These are phyloP conservation scores for Acronicta aceris DNA, from an alignment of 2,888 invertebrate genomes.

Conservation along the genomic window DNA sequence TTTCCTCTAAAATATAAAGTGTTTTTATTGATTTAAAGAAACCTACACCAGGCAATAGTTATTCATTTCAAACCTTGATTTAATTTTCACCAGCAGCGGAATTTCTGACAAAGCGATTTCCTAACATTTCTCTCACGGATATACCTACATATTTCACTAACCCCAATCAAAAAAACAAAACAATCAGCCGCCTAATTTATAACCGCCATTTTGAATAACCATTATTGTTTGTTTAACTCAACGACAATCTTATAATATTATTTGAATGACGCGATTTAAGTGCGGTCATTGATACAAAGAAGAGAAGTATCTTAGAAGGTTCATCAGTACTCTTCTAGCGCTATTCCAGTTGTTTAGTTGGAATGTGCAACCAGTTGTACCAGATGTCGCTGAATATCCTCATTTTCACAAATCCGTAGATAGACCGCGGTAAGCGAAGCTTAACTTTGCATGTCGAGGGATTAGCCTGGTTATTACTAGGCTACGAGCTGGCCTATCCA, in stretches of 20 bases:
- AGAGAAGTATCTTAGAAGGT: constrained; percentile 14
- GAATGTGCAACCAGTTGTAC: neutral
- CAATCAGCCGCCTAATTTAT: constrained; percentile 38
- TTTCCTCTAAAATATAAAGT: too few relatives aligned
- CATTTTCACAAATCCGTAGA: too few relatives aligned
- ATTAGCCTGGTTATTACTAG: too few relatives aligned
- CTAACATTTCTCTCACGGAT: constrained; percentile 1
- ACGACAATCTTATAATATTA: constrained; percentile 17
- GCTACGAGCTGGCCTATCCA: too few relatives aligned
- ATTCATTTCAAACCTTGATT: neutral
- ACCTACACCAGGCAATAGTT: too few relatives aligned
- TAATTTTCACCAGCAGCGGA: neutral
- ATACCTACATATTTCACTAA: constrained; percentile 3
- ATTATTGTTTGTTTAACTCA: constrained; percentile 37
- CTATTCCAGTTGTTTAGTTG: too few relatives aligned
- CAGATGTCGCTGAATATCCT: too few relatives aligned
- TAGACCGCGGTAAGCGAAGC: too few relatives aligned
- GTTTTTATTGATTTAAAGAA: too few relatives aligned
- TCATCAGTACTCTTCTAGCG: neutral
- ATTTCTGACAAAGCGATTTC: neutral
- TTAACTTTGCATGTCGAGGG: too few relatives aligned
- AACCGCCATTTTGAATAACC: constrained; percentile 18
- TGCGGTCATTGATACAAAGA: constrained; percentile 6
- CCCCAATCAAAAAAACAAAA: constrained; percentile 16
- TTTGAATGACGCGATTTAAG: constrained; percentile 38